phyloP scores from a whole-genome alignment of 2,888 invertebrate species.

The Ochlodes sylvanus region DNA sequence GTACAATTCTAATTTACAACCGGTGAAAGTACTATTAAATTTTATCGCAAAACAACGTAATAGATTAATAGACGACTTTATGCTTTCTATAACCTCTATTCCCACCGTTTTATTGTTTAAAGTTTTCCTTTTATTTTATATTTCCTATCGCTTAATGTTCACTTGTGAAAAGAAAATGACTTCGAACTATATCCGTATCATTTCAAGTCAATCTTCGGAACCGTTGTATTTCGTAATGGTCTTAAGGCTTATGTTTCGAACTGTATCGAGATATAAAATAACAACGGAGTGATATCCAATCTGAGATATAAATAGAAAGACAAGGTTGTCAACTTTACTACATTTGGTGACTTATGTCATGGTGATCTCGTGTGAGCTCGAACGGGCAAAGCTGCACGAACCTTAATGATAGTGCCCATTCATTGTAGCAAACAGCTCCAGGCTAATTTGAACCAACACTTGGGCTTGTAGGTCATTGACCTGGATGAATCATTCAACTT shows the following conservation, averaged over 20 bases:
- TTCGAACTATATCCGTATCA: background rate
- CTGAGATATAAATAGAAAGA: conserved; percentile 71
- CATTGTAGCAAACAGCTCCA: conserved; percentile 55
- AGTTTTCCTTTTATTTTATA: conserved; percentile 4
- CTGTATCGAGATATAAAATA: conserved; percentile 49
- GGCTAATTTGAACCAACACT: conserved; percentile 59
- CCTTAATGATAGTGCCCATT: conserved; percentile 62
- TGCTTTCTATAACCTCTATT: conserved; percentile 4
- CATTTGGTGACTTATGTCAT: conserved; percentile 82
- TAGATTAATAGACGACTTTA: conserved; percentile 14
- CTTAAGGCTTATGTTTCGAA: conserved; percentile 52
- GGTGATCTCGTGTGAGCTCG: conserved; percentile 64
- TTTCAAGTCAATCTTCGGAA: background rate
- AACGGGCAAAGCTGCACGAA: conserved; percentile 51
- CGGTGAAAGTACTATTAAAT: conserved; percentile 27
- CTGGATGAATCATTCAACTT: conserved; percentile 59
- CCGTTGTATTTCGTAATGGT: conserved; percentile 46
- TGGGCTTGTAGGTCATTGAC: conserved; percentile 62
- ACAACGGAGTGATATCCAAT: conserved; percentile 44
- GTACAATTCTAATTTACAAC: conserved; percentile 9
- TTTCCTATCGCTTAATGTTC: background rate
- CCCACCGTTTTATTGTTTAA: conserved; percentile 3
- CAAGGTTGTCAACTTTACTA: conserved; percentile 77
- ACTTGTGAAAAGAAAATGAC: background rate
- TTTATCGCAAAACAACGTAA: conserved; percentile 27